These are phyloP conservation scores for Chascanopsetta lugubris DNA, from an alignment of 2,113 vertebrate species.

Conservation along the genomic window DNA sequence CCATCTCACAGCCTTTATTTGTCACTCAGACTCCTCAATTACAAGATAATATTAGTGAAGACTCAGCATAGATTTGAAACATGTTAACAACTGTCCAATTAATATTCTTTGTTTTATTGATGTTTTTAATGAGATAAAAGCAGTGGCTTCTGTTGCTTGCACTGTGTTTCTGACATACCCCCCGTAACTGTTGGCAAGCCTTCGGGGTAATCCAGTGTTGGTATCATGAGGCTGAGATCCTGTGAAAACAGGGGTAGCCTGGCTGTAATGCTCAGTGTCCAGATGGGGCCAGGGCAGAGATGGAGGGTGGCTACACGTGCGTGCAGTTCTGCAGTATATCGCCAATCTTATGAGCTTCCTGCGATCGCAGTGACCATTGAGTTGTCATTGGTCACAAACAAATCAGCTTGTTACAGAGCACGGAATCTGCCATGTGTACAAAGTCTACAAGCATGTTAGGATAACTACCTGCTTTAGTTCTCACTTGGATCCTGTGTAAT, in stretches of 20 bases:
- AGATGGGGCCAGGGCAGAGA: constrained; percentile 12
- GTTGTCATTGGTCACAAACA: constrained; percentile 38
- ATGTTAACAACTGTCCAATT: neutral
- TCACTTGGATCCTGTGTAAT: neutral
- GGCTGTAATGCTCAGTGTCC: constrained; percentile 27
- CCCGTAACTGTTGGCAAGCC: constrained; percentile 24
- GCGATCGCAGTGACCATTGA: constrained; percentile 24
- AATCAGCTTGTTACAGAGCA: constrained; percentile 33
- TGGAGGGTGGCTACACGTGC: constrained; percentile 30
- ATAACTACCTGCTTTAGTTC: constrained; percentile 2
- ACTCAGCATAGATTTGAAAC: neutral
- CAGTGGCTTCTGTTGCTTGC: constrained; percentile 26
- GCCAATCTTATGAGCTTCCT: constrained; percentile 67
- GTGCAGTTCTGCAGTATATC: constrained; percentile 29
- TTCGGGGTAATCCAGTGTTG: constrained; percentile 60
- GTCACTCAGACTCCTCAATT: neutral
- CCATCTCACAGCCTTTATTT: neutral
- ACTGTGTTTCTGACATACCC: constrained; percentile 19
- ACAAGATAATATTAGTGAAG: neutral
- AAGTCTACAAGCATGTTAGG: neutral
- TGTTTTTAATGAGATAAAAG: neutral
- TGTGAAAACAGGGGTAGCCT: constrained; percentile 32
- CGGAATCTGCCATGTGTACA: neutral
- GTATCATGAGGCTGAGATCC: constrained; percentile 62
- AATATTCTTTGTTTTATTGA: neutral